Conservation (phyloP, 1,140 invertebrate genomes). For the Drosophila oshimai region DNA sequence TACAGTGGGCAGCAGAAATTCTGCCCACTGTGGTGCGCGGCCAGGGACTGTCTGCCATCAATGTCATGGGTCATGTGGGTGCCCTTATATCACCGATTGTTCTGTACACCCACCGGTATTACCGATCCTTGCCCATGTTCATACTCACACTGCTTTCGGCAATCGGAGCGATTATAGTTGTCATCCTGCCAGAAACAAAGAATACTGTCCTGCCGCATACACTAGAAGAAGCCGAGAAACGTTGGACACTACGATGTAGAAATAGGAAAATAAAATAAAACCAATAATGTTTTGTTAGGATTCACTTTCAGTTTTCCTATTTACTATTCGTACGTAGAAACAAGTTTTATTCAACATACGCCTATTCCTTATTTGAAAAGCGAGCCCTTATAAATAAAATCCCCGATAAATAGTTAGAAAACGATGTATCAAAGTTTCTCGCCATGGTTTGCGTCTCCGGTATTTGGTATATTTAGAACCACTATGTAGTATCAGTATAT, state of each 20-base stretch:
- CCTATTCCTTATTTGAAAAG: not conserved
- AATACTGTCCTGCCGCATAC: conserved; percentile 91
- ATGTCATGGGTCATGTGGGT: conserved; percentile 92
- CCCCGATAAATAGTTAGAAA: not conserved
- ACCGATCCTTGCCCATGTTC: conserved; percentile 87
- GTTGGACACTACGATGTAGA: conserved; percentile 10
- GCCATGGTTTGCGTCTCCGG: not conserved
- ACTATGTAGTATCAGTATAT: no score
- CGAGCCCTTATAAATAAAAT: not conserved
- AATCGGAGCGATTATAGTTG: conserved; percentile 87
- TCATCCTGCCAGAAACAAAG: conserved; percentile 92
- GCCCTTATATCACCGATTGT: conserved; percentile 91
- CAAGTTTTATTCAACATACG: not conserved
- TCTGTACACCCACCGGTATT: conserved; percentile 88
- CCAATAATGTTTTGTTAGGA: not conserved
- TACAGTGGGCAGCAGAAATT: conserved; percentile 93
- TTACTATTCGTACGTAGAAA: no score
- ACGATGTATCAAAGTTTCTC: not conserved
- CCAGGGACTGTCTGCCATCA: conserved; percentile 91
- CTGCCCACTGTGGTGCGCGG: conserved; percentile 93
- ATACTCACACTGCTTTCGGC: conserved; percentile 87
- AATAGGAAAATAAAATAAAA: not conserved
- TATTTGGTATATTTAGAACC: not conserved
- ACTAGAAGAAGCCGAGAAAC: conserved; percentile 21
- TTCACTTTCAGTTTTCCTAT: no score